Evolutionary conservation across 2,888 invertebrate genomes (phyloP), one percentile per base, ranked within the genome.

Genomic region (Cremastinae sp.): DNA sequence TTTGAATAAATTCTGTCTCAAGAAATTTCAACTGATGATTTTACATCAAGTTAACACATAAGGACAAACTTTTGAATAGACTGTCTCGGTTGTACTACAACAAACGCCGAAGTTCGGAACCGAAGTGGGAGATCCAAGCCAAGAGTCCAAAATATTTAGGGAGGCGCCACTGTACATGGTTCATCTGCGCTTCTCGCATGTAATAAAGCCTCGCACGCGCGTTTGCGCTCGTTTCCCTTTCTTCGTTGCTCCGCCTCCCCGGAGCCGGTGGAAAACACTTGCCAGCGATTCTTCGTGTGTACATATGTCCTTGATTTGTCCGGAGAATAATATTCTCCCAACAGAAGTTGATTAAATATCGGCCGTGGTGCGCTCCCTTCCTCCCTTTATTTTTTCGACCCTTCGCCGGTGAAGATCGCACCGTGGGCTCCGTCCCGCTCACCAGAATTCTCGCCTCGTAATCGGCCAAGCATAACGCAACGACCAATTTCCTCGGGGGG

Each of bases 261-360:
- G n/a, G 20, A 22, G 10, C n/a, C 45, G 12, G 47, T 20, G 20
- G 56, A 49, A 64, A 53, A 56, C 75, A 58, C 59, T 68, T 75
- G 66, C 71, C 79, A 77, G 62, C 80, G 78, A 78, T 79, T 71
- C 80, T 81, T 80, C 77, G 28, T 78, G 54, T 80, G 81, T 85
- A 85, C 88, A 87, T 87, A 88, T 87, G 88, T 88, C 87, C 87
- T 86, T 88, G 88, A 88, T 88, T 89, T 88, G 86, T 87, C 86
- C 81, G 78, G 85, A 86, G 87, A 88, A 88, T 87, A 87, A 87
- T 86, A 84, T 85, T 87, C 87, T 84, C 81, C 84, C 84, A 83
- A 84, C 81, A 85, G 41, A 86, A 86, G 88, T 88, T 88, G 89
- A 89, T 89, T 88, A 88, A 88, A 89, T 88, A 88, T 89, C 85